These are phyloP conservation scores for Polyommatus iphigenia DNA, from an alignment of 2,888 invertebrate species.

Conservation along the genomic window DNA sequence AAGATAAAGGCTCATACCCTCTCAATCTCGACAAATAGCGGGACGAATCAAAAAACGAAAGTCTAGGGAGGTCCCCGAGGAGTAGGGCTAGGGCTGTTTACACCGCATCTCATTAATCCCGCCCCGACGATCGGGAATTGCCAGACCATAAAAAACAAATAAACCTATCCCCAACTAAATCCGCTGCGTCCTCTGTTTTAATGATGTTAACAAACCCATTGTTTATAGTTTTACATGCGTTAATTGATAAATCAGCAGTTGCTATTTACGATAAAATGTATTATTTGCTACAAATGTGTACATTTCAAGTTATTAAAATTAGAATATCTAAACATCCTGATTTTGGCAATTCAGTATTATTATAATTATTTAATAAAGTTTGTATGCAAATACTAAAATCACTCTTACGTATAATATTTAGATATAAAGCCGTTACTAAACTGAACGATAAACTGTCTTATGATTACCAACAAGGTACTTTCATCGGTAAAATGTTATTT, in stretches of 20 bases:
- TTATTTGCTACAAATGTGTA: neutral
- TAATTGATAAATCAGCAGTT: slow-evolving; percentile 6
- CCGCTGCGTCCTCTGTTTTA: slow-evolving; percentile 21
- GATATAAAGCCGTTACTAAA: too few relatives aligned
- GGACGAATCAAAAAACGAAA: slow-evolving; percentile 48
- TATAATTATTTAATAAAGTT: too few relatives aligned
- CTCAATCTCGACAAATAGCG: slow-evolving; percentile 41
- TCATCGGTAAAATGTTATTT: too few relatives aligned
- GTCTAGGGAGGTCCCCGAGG: slow-evolving; percentile 56
- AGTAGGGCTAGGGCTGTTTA: slow-evolving; percentile 57
- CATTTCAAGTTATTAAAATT: too few relatives aligned
- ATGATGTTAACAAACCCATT: slow-evolving; percentile 19
- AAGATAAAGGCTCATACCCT: slow-evolving; percentile 33
- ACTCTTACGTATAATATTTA: too few relatives aligned
- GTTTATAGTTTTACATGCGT: slow-evolving; percentile 3
- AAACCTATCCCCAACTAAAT: slow-evolving; percentile 50
- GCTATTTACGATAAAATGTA: neutral
- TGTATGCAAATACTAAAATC: too few relatives aligned
- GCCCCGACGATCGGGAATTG: slow-evolving; percentile 51
- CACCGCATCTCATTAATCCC: slow-evolving; percentile 69
- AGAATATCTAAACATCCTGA: neutral
- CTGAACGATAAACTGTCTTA: too few relatives aligned
- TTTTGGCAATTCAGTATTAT: neutral
- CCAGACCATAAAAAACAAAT: slow-evolving; percentile 68
- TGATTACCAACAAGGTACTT: too few relatives aligned